phyloP scores from a whole-genome alignment of 2,888 invertebrate genomes.

The Pseudeuparius sepicola region DNA sequence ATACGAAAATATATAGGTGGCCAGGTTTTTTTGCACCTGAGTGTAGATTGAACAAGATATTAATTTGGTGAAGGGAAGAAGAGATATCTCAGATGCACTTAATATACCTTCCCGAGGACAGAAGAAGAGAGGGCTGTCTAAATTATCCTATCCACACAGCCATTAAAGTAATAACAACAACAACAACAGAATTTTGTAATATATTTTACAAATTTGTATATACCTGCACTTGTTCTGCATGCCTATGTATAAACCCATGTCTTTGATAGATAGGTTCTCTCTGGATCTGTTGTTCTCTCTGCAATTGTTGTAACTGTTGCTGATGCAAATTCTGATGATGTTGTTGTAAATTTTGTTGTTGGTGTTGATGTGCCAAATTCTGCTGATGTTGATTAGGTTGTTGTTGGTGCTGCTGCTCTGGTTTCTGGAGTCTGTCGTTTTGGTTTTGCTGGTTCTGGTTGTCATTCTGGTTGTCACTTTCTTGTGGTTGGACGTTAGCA shows the following conservation, averaged over 20 bases:
- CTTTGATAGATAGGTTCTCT: slow-evolving; percentile 34
- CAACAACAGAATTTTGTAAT: too few species aligned
- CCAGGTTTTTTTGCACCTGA: too few species aligned
- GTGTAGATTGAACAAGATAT: too few species aligned
- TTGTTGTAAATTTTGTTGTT: slow-evolving; percentile 8
- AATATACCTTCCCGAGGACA: too few species aligned
- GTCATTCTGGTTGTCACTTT: slow-evolving; percentile 32
- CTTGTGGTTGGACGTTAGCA: slow-evolving; percentile 32
- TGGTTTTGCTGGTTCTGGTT: slow-evolving; percentile 30
- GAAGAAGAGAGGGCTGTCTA: too few species aligned
- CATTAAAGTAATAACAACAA: too few species aligned
- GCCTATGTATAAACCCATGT: slow-evolving; percentile 36
- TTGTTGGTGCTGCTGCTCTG: slow-evolving; percentile 21
- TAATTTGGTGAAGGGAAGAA: too few species aligned
- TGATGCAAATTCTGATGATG: slow-evolving; percentile 11
- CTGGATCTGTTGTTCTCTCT: slow-evolving; percentile 22
- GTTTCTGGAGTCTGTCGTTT: neutral
- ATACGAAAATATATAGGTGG: too few species aligned
- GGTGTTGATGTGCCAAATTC: slow-evolving; percentile 7
- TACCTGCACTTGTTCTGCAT: slow-evolving; percentile 38
- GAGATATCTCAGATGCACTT: too few species aligned
- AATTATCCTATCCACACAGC: too few species aligned
- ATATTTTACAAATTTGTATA: too few species aligned
- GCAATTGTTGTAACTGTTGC: too few species aligned
- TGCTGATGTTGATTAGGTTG: slow-evolving; percentile 29